Conservation (phyloP, 2,113 vertebrate species). For the Meleagris gallopavo region DNA sequence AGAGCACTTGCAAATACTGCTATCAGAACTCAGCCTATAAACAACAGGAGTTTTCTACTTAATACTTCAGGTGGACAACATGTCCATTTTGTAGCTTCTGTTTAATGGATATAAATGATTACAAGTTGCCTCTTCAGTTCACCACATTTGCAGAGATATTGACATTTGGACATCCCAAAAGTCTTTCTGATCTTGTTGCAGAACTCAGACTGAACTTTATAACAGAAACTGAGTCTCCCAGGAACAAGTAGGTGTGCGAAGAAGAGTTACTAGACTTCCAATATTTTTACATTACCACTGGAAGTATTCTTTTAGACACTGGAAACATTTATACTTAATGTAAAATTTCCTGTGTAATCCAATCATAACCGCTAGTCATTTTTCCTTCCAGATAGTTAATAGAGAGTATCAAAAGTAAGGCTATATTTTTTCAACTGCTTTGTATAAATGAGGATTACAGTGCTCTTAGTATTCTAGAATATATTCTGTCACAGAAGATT, state of each 20-base stretch:
- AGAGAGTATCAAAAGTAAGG: background rate
- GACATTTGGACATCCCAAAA: background rate
- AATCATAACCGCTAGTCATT: background rate
- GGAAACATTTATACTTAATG: background rate
- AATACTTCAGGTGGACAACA: background rate
- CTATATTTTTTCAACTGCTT: background rate
- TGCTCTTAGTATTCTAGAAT: background rate
- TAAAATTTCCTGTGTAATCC: background rate
- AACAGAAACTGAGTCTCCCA: background rate
- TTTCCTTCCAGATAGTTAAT: background rate
- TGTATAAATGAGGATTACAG: background rate
- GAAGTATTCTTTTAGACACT: background rate
- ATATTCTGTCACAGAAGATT: background rate
- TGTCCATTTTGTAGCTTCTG: background rate
- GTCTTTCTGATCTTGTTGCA: background rate
- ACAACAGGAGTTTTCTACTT: background rate
- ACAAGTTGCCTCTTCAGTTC: background rate
- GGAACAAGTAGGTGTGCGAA: background rate
- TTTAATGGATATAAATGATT: background rate
- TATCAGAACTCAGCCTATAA: background rate
- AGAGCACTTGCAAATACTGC: background rate
- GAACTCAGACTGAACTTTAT: background rate
- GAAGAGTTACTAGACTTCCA: background rate
- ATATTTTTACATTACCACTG: background rate
- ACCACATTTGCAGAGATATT: background rate